These are phyloP conservation scores for Cynoglossus semilaevis DNA, from an alignment of 2,113 vertebrate genomes.

Conservation along the genomic window DNA sequence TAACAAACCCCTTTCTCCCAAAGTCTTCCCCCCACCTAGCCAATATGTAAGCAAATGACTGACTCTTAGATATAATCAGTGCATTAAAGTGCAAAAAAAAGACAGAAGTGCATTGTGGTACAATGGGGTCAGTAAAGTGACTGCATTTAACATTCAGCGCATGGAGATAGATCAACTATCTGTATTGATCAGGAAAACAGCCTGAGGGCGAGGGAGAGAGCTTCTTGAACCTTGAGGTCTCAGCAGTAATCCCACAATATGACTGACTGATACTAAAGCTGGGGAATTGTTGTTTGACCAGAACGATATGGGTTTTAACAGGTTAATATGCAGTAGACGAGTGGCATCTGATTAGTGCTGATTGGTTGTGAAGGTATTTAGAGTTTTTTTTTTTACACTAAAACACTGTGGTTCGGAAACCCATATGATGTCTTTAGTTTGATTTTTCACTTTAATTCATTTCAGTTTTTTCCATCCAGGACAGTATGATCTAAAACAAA, in stretches of 20 bases:
- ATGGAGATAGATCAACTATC: constrained; percentile 33
- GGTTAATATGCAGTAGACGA: constrained; percentile 25
- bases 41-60: too few species aligned
- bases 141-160: constrained; percentile 33
- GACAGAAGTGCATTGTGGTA: not conserved
- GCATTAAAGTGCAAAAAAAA: not conserved
- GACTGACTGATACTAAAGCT: constrained; percentile 12
- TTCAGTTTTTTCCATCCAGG: too few species aligned
- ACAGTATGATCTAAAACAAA: too few species aligned
- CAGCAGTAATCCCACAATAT: constrained; percentile 40
- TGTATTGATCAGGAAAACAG: constrained; percentile 52
- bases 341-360: constrained; percentile 11
- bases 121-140: not conserved
- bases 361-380: constrained; percentile 3
- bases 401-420: too few species aligned
- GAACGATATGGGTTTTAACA: constrained; percentile 13
- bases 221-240: constrained; percentile 33
- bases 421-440: too few species aligned
- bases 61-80: not conserved
- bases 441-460: too few species aligned
- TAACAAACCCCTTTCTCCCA: too few species aligned
- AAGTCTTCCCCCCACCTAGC: too few species aligned
- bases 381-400: constrained; percentile 4
- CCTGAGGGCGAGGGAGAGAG: constrained; percentile 35
- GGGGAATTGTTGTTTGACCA: constrained; percentile 45